A percentile compares a stretch with the other conserved stretches of the same genome.
phyloP scores from a whole-genome alignment of 2,113 vertebrate species.

The Oncorhynchus kisutch region DNA sequence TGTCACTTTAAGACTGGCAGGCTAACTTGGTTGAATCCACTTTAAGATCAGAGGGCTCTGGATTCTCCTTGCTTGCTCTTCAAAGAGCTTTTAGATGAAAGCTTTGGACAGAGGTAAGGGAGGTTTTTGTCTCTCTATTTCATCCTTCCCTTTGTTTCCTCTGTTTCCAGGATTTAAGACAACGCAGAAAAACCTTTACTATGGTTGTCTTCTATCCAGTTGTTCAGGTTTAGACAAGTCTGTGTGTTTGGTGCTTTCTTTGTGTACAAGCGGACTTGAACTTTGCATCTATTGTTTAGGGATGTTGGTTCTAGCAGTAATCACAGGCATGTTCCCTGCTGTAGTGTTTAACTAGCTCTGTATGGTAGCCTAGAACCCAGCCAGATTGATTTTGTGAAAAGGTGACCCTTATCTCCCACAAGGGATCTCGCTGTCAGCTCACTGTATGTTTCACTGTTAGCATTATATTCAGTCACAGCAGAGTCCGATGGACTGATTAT shows the following conservation, averaged over 20 bases:
- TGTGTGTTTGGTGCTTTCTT: conserved; percentile 19
- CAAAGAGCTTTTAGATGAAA: conserved; percentile 74
- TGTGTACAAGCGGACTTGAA: background rate
- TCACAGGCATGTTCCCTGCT: background rate
- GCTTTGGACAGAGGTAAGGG: conserved; percentile 68
- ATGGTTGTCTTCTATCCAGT: conserved; percentile 37
- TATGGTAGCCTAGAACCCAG: background rate
- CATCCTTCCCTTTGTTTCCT: conserved; percentile 28
- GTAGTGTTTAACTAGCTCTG: background rate
- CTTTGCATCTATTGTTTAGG: background rate
- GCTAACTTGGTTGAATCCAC: conserved; percentile 48
- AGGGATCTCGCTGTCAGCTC: conserved; percentile 17
- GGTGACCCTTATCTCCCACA: conserved; percentile 14
- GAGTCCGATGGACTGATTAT: background rate
- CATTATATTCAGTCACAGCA: background rate
- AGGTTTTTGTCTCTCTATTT: conserved; percentile 47
- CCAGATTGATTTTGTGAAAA: background rate
- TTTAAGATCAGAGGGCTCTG: conserved; percentile 66
- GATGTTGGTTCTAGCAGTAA: no score
- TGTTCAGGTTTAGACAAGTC: conserved; percentile 52
- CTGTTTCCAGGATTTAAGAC: conserved; percentile 47
- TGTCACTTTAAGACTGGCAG: conserved; percentile 64
- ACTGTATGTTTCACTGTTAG: background rate
- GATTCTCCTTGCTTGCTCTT: conserved; percentile 59
- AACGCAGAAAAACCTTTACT: conserved; percentile 8